phyloP scores from a whole-genome alignment of 2,797 vertebrate species.

The Ambastaia sidthimunki region DNA sequence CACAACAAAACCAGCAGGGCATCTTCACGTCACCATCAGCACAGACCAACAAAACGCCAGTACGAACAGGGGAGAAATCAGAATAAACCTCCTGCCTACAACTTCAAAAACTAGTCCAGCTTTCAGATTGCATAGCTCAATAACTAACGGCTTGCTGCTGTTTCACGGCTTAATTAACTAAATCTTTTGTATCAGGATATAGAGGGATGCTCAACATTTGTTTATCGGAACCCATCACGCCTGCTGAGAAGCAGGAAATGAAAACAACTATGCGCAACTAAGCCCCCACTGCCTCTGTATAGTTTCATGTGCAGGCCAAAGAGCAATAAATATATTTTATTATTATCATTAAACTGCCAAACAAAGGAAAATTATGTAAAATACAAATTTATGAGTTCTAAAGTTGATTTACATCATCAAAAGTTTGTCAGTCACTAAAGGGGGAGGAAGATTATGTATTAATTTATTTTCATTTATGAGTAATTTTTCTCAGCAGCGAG shows the following conservation, averaged over 20 bases:
- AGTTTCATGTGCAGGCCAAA: not conserved
- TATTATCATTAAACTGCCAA: not conserved
- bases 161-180: constrained; percentile 52
- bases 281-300: not conserved
- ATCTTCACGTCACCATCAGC: not conserved
- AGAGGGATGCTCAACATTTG: constrained; percentile 36
- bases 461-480: not conserved
- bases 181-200: constrained; percentile 19
- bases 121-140: constrained; percentile 21
- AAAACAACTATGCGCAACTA: not conserved
- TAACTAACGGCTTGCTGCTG: constrained; percentile 40
- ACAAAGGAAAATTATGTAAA: not conserved
- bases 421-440: not conserved
- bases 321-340: not conserved
- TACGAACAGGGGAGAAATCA: not conserved
- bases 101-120: constrained; percentile 12
- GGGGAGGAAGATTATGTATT: not conserved
- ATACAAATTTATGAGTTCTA: not conserved
- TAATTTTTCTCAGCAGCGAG: not conserved
- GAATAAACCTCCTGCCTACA: not conserved
- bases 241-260: not conserved
- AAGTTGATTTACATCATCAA: not conserved
- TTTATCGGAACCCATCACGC: constrained; percentile 13
- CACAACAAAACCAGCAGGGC: constrained; percentile 8
- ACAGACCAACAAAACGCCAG: not conserved